Evolutionary conservation across 2,888 invertebrate genomes (phyloP), one percentile per base, ranked within the genome.

Genomic region (Panopea generosa): DNA sequence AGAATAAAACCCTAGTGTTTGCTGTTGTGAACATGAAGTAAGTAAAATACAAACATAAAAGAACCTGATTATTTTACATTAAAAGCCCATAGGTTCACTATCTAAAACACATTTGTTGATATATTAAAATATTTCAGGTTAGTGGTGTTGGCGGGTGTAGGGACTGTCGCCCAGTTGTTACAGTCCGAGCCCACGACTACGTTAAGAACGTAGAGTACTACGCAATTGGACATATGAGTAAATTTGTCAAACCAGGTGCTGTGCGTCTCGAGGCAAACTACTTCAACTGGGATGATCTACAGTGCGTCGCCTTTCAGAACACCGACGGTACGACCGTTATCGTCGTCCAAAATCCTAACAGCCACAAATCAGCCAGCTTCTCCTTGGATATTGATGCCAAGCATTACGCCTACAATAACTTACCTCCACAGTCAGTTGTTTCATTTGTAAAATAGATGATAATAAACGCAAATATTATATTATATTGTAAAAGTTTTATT

Each of bases 121-220:
- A n/a, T n/a, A n/a, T n/a, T n/a, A n/a, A n/a, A n/a, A n/a, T n/a
- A n/a, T n/a, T n/a, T n/a, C n/a, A n/a, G n/a, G n/a, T n/a, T n/a
- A n/a, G n/a, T n/a, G 72, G 72, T 2, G 79, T 83, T 16, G 65
- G 66, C 18, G 83, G 84, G 3, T 84, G 84, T 50, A 56, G 60
- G 2, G 68, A 81, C 22, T 84, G 84, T 43, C 71, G 83, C 1
- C 83, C 83, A 20, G 79, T 83, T 6, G 50, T 84, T 20, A 84
- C 84, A 2, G 75, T 83, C 7, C 73, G 66, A 3, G 27, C 49
- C 40, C n/a, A n/a, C 20, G 43, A 49, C 6, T 79, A 69, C 43
- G 59, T 60, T 2, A 81, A 71, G 45, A 77, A 84, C 50, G 76
- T 75, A 0, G 84, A 84, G 50, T 84, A 81, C 65, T 84, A 82